Percentiles rank a stretch among this genome's conserved stretches.
These are phyloP conservation scores for Paedocypris micromegethes DNA, from an alignment of 2,797 vertebrate genomes.

Conservation along the genomic window DNA sequence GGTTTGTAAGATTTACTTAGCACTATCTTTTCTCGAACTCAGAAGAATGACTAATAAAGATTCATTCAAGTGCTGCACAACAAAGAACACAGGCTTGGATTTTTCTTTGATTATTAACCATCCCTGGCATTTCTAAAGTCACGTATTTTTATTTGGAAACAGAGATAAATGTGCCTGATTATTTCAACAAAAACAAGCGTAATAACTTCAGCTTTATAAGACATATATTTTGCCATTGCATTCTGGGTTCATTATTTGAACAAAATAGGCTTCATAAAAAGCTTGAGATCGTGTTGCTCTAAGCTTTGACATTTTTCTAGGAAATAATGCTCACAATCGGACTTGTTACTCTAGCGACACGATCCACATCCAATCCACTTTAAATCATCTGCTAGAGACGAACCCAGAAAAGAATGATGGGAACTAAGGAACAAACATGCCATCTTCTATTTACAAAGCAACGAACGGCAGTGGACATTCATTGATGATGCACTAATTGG, in stretches of 20 bases:
- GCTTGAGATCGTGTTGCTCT: constrained; percentile 1
- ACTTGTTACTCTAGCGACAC: constrained; percentile 48
- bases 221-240: too few relatives aligned
- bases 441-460: constrained; percentile 37
- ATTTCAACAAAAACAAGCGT: too few relatives aligned
- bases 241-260: too few relatives aligned
- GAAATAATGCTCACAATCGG: constrained; percentile 41
- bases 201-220: too few relatives aligned
- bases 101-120: constrained; percentile 37
- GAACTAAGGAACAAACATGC: constrained; percentile 41
- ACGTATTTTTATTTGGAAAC: too few relatives aligned
- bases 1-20: constrained; percentile 12
- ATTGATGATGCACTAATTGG: constrained; percentile 45
- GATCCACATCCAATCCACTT: constrained; percentile 45
- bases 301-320: not conserved
- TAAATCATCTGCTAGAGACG: constrained; percentile 48
- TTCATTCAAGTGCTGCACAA: too few relatives aligned
- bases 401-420: constrained; percentile 48
- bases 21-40: constrained; percentile 33
- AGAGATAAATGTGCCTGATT: too few relatives aligned
- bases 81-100: constrained; percentile 27
- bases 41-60: constrained; percentile 53
- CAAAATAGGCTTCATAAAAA: too few relatives aligned
- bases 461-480: constrained; percentile 39
- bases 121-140: constrained; percentile 11